These are phyloP conservation scores for Rhombomys opimus DNA, from an alignment of 2,113 vertebrate genomes.

Conservation along the genomic window DNA sequence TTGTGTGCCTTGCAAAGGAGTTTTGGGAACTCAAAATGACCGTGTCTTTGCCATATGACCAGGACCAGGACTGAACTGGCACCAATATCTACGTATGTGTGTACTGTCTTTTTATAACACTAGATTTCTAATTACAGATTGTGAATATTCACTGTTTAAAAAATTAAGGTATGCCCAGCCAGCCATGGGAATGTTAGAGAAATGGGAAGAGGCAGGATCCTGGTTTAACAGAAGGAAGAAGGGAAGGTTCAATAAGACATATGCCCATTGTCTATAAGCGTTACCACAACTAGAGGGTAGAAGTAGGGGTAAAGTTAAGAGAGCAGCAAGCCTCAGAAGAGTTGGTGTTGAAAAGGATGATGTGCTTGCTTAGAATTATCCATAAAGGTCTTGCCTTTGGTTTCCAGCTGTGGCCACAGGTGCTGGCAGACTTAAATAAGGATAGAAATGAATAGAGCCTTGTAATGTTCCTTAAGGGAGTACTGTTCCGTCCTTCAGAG, in stretches of 20 bases:
- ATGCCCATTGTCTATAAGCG: constrained; percentile 7
- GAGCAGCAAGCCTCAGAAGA: constrained; percentile 1
- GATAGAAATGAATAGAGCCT: constrained; percentile 35
- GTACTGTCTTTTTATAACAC: constrained; percentile 36
- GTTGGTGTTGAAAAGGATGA: neutral
- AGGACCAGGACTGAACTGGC: constrained; percentile 4
- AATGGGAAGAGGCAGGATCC: neutral
- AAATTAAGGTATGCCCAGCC: neutral
- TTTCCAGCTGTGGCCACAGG: constrained; percentile 38
- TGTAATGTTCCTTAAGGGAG: constrained; percentile 22
- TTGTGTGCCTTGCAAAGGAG: constrained; percentile 8
- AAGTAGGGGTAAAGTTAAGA: neutral
- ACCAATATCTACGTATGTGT: neutral
- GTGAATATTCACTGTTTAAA: constrained; percentile 46
- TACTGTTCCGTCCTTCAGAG: neutral
- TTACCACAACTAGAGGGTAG: constrained; percentile 20
- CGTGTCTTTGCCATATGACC: constrained; percentile 13
- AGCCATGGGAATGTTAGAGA: neutral
- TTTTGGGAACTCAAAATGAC: constrained; percentile 32
- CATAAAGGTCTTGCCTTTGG: constrained; percentile 47
- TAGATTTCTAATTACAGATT: constrained; percentile 40
- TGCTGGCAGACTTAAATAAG: constrained; percentile 24
- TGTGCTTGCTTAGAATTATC: constrained; percentile 49
- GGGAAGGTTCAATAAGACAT: neutral
- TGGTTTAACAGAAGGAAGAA: neutral